These are phyloP conservation scores for Hydraecia micacea DNA, from an alignment of 2,888 invertebrate genomes.

Conservation along the genomic window DNA sequence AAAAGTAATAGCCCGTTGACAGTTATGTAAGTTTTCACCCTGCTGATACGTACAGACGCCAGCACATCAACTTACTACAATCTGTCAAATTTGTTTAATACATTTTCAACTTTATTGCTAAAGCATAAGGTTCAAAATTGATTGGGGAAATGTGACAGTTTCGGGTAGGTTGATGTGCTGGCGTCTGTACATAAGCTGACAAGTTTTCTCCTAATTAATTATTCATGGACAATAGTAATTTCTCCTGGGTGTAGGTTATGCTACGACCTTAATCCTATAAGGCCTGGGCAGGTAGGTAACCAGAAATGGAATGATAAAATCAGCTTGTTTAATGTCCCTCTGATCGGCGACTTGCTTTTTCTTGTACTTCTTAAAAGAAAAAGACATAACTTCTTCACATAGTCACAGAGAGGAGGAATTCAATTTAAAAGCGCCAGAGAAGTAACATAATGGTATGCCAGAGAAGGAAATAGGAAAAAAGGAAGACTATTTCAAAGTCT, in stretches of 20 bases:
- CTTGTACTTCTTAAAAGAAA: not conserved
- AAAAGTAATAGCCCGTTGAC: not conserved
- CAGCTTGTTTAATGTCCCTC: not conserved
- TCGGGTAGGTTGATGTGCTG: too few relatives aligned
- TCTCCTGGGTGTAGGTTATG: slow-evolving; percentile 15
- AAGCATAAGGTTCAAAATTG: too few relatives aligned
- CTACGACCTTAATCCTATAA: not conserved
- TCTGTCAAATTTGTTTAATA: too few relatives aligned
- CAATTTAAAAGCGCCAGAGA: not conserved
- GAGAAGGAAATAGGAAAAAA: not conserved
- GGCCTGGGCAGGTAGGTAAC: not conserved
- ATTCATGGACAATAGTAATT: slow-evolving; percentile 14
- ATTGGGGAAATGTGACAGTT: too few relatives aligned
- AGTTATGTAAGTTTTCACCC: not conserved
- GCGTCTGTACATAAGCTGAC: too few relatives aligned
- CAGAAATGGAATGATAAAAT: not conserved
- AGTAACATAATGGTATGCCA: too few relatives aligned
- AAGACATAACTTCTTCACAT: not conserved
- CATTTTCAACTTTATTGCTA: too few relatives aligned
- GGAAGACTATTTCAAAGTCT: not conserved
- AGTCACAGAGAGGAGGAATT: not conserved
- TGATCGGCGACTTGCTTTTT: not conserved
- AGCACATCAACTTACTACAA: too few relatives aligned
- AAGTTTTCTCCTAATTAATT: slow-evolving; percentile 26
- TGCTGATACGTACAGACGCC: too few relatives aligned